Conservation (phyloP, 2,113 vertebrate species). For the Amazona guildingii region DNA sequence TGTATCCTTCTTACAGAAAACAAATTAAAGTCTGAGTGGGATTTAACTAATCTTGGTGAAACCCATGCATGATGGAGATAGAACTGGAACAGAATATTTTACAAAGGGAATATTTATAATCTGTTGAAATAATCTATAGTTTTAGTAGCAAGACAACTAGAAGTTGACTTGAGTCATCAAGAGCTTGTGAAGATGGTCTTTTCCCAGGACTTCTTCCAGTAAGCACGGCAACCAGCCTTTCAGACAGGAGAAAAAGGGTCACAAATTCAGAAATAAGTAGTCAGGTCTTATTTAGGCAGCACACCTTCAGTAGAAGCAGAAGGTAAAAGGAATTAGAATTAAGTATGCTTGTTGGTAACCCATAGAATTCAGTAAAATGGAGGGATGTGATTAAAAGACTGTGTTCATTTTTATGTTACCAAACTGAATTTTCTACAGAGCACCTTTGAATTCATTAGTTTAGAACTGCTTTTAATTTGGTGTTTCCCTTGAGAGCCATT, state of each 20-base stretch:
- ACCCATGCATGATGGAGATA: accelerated
- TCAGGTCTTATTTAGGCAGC: not conserved
- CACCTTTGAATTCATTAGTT: conserved; percentile 91
- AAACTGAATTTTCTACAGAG: conserved; percentile 72
- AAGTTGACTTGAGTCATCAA: not conserved
- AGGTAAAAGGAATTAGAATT: conserved; percentile 49
- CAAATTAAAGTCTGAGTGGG: not conserved
- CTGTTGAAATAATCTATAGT: not conserved
- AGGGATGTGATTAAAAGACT: conserved; percentile 65
- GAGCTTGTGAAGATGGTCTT: not conserved
- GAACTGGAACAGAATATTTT: not conserved
- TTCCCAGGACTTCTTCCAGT: not conserved
- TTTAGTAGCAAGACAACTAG: not conserved
- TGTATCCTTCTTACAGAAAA: not conserved
- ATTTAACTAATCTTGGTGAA: not conserved
- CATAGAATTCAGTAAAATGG: conserved; percentile 64
- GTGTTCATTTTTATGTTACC: conserved; percentile 74
- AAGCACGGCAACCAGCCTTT: not conserved
- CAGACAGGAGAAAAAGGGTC: not conserved
- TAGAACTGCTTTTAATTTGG: conserved; percentile 89
- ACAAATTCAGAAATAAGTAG: conserved; percentile 2
- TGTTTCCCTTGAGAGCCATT: conserved; percentile 88
- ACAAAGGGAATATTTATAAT: not conserved
- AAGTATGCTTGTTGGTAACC: conserved; percentile 32
- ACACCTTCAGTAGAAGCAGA: not conserved